Evolutionary conservation across 2,888 invertebrate species (phyloP).

Genomic region (Drosophila nigritarsus): DNA sequence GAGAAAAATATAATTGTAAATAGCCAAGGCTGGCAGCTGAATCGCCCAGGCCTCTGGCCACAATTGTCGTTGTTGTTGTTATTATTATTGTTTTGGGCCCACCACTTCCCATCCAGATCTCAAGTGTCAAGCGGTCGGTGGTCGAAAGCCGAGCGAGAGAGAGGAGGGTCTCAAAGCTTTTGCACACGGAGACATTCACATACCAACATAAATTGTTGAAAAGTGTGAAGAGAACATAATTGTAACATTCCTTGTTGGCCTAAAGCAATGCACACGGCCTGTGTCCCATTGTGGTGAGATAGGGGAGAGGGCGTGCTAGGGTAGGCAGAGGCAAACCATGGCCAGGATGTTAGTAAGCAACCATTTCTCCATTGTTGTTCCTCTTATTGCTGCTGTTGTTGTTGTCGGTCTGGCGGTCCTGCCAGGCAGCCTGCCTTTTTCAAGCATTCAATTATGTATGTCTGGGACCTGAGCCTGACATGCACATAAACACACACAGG

Average conservation of each 20-base stretch:
- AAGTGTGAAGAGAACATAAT: constrained; percentile 81
- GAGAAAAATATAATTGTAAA: constrained; percentile 79
- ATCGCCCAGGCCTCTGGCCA: constrained; percentile 29
- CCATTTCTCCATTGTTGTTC: constrained; percentile 41
- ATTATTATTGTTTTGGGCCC: constrained; percentile 50
- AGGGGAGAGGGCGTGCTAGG: constrained; percentile 5
- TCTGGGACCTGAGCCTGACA: constrained; percentile 77
- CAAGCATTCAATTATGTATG: constrained; percentile 81
- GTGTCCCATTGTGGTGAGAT: constrained; percentile 36
- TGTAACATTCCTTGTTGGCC: constrained; percentile 81
- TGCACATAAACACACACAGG: constrained; percentile 56
- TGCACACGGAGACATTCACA: constrained; percentile 70
- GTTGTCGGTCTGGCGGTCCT: constrained; percentile 53
- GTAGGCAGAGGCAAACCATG: constrained; percentile 43
- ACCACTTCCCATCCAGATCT: constrained; percentile 34
- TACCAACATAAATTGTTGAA: constrained; percentile 81
- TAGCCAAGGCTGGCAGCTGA: constrained; percentile 60
- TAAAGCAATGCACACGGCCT: constrained; percentile 74
- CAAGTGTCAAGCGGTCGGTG: constrained; percentile 71
- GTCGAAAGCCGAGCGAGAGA: constrained; percentile 39
- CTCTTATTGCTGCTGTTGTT: constrained; percentile 33
- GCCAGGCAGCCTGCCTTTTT: constrained; percentile 66
- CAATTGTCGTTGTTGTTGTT: constrained; percentile 35
- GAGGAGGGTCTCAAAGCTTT: constrained; percentile 19
- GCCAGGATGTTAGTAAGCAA: constrained; percentile 69